Evolutionary conservation across 2,888 invertebrate genomes (phyloP), one percentile per base, ranked within the genome.

Genomic region (Hypolimnas misippus): DNA sequence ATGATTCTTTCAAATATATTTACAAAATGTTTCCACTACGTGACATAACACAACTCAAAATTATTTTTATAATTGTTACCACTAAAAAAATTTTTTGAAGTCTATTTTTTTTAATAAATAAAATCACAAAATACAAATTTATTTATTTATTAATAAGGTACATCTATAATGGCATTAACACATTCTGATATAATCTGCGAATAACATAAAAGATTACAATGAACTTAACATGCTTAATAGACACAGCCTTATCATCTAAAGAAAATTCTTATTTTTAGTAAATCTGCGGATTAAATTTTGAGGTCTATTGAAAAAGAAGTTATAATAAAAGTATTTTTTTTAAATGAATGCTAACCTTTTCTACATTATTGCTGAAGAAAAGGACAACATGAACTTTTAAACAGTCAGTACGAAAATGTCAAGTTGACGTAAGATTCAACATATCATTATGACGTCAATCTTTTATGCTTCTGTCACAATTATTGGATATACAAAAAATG

Each of bases 161-260:
- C 65, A 65, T 65, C 66, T 60, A 70, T 68, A 67, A 70, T 67
- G 64, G 68, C 70, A 63, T 63, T 57, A 65, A 61, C 57, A 61
- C 16, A 63, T 55, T 54, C 49, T 21, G 25, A 54, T 63, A 60
- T 60, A 60, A 60, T 56, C 53, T 57, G 49, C 57, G 56, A 59
- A 44, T 50, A 49, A 57, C 49, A 61, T 57, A 60, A 57, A 40
- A 25, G 17, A 61, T 61, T 53, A 53, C 40, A 61, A 16, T 31
- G 49, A 55, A 62, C 21, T 57, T 46, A 54, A 55, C 62, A 62
- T 62, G 62, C 62, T 25, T 33, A 42, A 38, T 53, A 54, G 53
- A 61, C 38, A 58, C 35, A 57, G 53, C 53, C 61, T 56, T 54
- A 55, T 25, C n/a, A 10, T 16, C 50, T 55, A 61, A 40, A 55